These are phyloP conservation scores for Chloroceryle inda DNA, from an alignment of 2,797 vertebrate species.

Conservation along the genomic window DNA sequence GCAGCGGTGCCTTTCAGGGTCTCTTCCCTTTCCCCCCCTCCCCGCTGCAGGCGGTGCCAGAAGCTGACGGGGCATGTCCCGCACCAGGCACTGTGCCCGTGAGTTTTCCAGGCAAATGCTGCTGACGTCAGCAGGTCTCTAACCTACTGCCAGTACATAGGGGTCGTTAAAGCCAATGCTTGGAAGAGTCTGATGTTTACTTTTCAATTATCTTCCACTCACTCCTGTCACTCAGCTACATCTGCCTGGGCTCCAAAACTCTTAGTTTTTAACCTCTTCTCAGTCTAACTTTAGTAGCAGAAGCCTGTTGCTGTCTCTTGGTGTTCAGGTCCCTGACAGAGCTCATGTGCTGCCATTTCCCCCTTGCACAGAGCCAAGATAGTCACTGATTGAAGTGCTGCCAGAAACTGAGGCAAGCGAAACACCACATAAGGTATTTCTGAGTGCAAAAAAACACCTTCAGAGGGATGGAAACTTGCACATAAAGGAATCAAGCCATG, in stretches of 20 bases:
- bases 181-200: neutral
- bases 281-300: neutral
- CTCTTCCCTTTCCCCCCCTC: neutral
- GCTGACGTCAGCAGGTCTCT: neutral
- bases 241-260: neutral
- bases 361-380: neutral
- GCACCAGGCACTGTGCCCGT: fast-evolving
- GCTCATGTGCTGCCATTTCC: neutral
- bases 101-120: neutral
- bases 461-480: neutral
- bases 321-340: fast-evolving
- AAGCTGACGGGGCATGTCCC: neutral
- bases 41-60: fast-evolving
- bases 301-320: neutral
- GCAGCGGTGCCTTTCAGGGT: neutral
- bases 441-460: neutral
- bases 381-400: neutral
- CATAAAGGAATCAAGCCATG: neutral
- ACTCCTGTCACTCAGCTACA: neutral
- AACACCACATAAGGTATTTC: neutral
- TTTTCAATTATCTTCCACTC: neutral
- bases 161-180: neutral
- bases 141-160: neutral
- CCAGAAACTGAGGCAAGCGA: neutral
- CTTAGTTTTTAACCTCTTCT: neutral